These are phyloP conservation scores for Brachionus calyciflorus DNA, from an alignment of 1,140 invertebrate species.

Conservation along the genomic window DNA sequence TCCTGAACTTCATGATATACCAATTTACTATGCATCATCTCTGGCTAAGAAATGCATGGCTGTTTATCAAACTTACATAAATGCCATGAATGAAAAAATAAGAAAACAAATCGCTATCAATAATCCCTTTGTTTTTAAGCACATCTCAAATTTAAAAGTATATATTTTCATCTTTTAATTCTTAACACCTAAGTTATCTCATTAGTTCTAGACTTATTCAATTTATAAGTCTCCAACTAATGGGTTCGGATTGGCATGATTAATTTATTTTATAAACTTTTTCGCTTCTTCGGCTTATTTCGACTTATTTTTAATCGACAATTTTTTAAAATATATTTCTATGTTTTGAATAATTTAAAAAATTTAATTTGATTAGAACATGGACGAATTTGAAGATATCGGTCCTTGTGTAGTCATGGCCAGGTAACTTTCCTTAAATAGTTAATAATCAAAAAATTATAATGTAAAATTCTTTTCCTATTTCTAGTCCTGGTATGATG, in stretches of 20 bases:
- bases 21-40: constrained; percentile 98
- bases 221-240: too few species aligned
- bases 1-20: constrained; percentile 95
- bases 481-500: constrained; percentile 92
- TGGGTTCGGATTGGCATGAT: too few species aligned
- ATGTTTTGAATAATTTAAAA: neutral
- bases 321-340: too few species aligned
- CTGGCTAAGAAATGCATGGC: constrained; percentile 99
- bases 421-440: neutral
- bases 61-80: constrained; percentile 98
- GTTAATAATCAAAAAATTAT: neutral
- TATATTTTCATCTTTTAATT: constrained; percentile 7
- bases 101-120: constrained; percentile 91
- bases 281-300: too few species aligned
- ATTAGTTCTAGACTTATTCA: too few species aligned
- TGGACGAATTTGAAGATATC: constrained; percentile 98
- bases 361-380: constrained; percentile 68
- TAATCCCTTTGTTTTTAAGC: constrained; percentile 98
- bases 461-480: neutral
- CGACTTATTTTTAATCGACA: too few species aligned
- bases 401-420: constrained; percentile 99
- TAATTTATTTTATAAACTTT: too few species aligned
- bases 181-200: too few species aligned
- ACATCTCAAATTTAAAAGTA: constrained; percentile 95
- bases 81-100: constrained; percentile 98